Base-by-base conservation (phyloP, 53 echinoderm and acorn worm species). In the Astropecten irregularis region DNA sequence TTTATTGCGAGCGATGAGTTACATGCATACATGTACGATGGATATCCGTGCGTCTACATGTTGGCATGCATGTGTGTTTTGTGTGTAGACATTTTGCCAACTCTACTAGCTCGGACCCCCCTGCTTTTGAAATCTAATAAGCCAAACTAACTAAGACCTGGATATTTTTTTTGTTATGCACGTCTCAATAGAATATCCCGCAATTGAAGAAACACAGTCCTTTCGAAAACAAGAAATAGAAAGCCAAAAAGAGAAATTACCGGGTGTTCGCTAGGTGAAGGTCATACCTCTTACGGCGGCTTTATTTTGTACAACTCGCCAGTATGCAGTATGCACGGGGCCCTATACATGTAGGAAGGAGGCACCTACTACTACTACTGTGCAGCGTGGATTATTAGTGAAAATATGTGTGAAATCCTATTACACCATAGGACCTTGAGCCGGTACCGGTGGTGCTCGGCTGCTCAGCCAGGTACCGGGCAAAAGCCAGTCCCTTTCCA, bases 391-490 rank as follows among this genome's bases (percentile, higher is more conserved):
- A 47, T 79, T 79, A 79, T 79, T 79, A 61, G 79, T 79, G 62
- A 79, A 61, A 79, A 42, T 60, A 79, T 32, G 79, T 79, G 79
- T 79, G 79, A 79, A 79, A 79, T 79, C 79, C 79, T 56, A 79
- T 79, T 79, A 79, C 62, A 16, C n/a, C 20, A 2, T 54, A 31
- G 40, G 79, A 61, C 62, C 79, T 62, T 79, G 62, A 29, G 3
- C 25, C 30, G 29, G 63, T 9, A 35, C 18, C 42, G n/a, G n/a
- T n/a, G n/a, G 23, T 16, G 5, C 36, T 37, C 39, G 18, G 15
- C 65, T n/a, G 2, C 7, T 22, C 19, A 26, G 46, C 37, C 39
- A 39, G 16, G 66, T 30, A 39, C 15, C 6, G 4, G 60, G 9
- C 16, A n/a, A 10, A 20, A 39, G 66, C 5, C 18, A n/a, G 60